phyloP scores from a whole-genome alignment of 2,797 vertebrate species.

The Eurystomus glaucurus region DNA sequence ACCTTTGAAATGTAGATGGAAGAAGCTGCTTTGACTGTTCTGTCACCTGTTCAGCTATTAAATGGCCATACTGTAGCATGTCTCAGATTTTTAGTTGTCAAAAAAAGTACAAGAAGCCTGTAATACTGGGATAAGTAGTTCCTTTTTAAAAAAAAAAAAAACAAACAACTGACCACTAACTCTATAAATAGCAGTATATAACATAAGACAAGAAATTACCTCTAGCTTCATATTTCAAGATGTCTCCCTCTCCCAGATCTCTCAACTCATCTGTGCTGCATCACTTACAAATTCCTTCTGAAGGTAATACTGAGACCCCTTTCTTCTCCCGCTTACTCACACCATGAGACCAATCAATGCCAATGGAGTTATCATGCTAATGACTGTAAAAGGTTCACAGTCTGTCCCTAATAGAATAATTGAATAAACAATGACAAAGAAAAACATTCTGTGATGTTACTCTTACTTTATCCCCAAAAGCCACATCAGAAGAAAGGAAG shows the following conservation, averaged over 20 bases:
- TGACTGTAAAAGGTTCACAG: neutral
- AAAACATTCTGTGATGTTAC: neutral
- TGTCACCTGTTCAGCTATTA: neutral
- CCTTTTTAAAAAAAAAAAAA: neutral
- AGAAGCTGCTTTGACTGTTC: neutral
- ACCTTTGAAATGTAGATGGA: neutral
- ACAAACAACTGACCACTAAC: neutral
- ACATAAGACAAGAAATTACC: neutral
- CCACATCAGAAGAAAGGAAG: neutral
- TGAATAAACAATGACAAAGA: neutral
- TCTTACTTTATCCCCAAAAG: neutral
- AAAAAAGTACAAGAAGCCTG: neutral
- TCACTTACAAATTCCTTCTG: neutral
- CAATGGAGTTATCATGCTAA: neutral
- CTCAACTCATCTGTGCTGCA: neutral
- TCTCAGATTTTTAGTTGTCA: neutral
- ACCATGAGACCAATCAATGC: neutral
- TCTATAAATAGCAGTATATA: neutral
- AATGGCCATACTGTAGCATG: neutral
- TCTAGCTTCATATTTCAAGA: neutral
- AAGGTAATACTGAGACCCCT: neutral
- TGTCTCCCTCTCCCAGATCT: neutral
- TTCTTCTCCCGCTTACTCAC: neutral
- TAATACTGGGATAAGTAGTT: neutral
- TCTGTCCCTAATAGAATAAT: neutral